A percentile compares a stretch with the other conserved stretches of the same genome.
phyloP scores from a whole-genome alignment of 1,140 invertebrate species.

The Drosophila willistoni region DNA sequence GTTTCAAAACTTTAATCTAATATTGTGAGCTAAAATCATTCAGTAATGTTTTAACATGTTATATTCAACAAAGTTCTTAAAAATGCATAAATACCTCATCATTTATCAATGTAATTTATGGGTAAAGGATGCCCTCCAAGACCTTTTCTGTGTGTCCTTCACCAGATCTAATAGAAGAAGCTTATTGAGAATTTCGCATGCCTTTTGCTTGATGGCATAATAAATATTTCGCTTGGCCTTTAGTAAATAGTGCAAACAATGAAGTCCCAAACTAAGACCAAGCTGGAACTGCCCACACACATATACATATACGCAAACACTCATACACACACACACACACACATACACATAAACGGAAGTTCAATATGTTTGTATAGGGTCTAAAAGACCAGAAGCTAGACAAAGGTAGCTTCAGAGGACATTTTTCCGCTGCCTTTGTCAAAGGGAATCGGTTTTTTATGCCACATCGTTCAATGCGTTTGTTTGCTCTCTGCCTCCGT shows the following conservation, averaged over 20 bases:
- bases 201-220: constrained; percentile 78
- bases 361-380: constrained; percentile 77
- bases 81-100: constrained; percentile 4
- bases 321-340: background rate
- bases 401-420: constrained; percentile 36
- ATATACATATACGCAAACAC: background rate
- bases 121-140: constrained; percentile 48
- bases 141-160: constrained; percentile 30
- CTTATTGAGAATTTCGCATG: constrained; percentile 49
- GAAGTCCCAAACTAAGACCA: constrained; percentile 16
- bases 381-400: constrained; percentile 29
- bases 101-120: constrained; percentile 43
- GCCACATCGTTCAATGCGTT: constrained; percentile 47
- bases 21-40: too few relatives aligned
- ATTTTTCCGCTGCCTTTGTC: constrained; percentile 53
- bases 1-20: too few relatives aligned
- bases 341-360: constrained; percentile 54
- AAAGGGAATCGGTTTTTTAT: constrained; percentile 73
- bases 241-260: constrained; percentile 68
- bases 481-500: constrained; percentile 49
- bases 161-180: constrained; percentile 17
- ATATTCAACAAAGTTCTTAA: background rate
- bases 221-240: constrained; percentile 69
- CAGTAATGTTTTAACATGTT: background rate
- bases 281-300: constrained; percentile 9